A percentile compares a stretch with the other conserved stretches of the same genome.
Conservation (phyloP, 2,113 vertebrate genomes). For the Uropsilus gracilis region DNA sequence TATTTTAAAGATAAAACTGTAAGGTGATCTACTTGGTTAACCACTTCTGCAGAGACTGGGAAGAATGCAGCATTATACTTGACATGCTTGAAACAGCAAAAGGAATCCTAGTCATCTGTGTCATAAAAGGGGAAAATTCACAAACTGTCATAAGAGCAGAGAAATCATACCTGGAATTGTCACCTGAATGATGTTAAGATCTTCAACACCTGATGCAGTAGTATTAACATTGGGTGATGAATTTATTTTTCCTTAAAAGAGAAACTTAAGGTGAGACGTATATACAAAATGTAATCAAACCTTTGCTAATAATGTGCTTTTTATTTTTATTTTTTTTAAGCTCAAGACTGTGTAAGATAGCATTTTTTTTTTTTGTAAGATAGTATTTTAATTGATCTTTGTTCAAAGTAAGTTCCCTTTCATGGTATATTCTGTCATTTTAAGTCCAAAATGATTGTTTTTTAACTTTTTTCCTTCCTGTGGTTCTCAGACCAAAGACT, state of each 20-base stretch:
- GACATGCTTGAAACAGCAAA: no score
- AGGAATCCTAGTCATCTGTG: fast-evolving
- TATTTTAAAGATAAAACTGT: background rate
- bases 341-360: background rate
- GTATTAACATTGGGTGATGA: constrained; percentile 72
- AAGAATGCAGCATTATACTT: fast-evolving
- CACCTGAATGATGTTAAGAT: constrained; percentile 88
- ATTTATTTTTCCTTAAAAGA: constrained; percentile 82
- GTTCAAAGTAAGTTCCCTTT: background rate
- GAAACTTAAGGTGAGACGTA: background rate
- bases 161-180: constrained; percentile 84
- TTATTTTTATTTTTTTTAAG: no score
- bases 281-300: background rate
- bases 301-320: background rate
- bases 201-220: constrained; percentile 80
- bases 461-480: background rate
- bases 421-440: background rate
- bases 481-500: background rate
- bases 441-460: background rate
- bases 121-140: background rate
- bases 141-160: background rate
- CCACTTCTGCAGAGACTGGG: background rate
- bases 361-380: no score
- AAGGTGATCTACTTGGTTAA: fast-evolving
- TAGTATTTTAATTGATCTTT: background rate